These are phyloP conservation scores for Flexamia atlantica DNA, from an alignment of 2,888 invertebrate species.

Conservation along the genomic window DNA sequence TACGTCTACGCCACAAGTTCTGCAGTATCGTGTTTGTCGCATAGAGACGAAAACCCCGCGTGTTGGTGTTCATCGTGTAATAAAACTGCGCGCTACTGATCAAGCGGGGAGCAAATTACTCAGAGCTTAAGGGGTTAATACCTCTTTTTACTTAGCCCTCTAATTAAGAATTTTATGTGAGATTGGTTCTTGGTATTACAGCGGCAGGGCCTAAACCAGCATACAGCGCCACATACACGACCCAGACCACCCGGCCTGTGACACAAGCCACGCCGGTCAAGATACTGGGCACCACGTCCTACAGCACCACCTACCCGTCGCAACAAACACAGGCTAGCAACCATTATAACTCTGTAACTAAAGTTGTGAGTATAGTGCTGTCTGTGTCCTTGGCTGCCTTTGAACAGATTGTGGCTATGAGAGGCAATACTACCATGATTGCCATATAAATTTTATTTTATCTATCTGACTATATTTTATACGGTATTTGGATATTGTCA, in stretches of 20 bases:
- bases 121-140: too few species aligned
- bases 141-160: too few species aligned
- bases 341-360: conserved; percentile 65
- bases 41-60: too few species aligned
- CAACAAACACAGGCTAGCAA: conserved; percentile 75
- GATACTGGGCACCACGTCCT: conserved; percentile 57
- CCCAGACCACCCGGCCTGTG: conserved; percentile 76
- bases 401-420: neutral
- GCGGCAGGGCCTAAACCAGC: conserved; percentile 81
- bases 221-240: conserved; percentile 85
- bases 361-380: conserved; percentile 44
- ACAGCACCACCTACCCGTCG: conserved; percentile 69
- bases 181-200: conserved; percentile 62
- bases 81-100: too few species aligned
- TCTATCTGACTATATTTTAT: too few species aligned
- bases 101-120: too few species aligned
- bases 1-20: too few species aligned
- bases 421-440: too few species aligned
- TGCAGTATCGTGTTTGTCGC: too few species aligned
- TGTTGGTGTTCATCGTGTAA: too few species aligned
- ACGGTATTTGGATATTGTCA: too few species aligned
- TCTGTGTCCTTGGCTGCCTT: neutral
- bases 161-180: neutral
- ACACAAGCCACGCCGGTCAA: conserved; percentile 67
- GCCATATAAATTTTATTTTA: too few species aligned